phyloP scores from a whole-genome alignment of 2,113 vertebrate genomes.

The Holacanthus passer region DNA sequence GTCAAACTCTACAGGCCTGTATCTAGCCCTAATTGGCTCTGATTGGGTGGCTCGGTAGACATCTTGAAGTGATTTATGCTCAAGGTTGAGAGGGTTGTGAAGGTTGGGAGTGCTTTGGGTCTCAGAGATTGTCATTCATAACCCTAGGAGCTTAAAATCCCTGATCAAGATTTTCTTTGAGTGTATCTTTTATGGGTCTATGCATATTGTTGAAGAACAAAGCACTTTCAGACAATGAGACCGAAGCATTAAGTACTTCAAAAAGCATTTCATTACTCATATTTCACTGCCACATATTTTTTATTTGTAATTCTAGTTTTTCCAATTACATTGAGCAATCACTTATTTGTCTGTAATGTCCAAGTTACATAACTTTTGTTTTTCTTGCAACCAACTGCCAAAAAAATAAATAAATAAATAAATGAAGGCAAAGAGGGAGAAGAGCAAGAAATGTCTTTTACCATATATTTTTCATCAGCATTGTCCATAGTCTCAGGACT shows the following conservation, averaged over 20 bases:
- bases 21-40: slow-evolving; percentile 69
- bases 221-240: neutral
- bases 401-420: neutral
- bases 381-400: neutral
- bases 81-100: slow-evolving; percentile 60
- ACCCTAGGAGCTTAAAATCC: slow-evolving; percentile 50
- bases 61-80: slow-evolving; percentile 81
- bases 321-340: slow-evolving; percentile 16
- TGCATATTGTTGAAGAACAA: slow-evolving; percentile 43
- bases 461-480: neutral
- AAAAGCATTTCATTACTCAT: slow-evolving; percentile 18
- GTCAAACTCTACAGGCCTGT: slow-evolving; percentile 57
- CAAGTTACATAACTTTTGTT: slow-evolving; percentile 7
- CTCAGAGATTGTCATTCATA: slow-evolving; percentile 34
- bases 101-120: slow-evolving; percentile 47
- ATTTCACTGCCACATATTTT: neutral
- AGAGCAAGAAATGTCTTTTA: neutral
- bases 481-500: neutral
- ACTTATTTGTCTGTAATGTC: neutral
- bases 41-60: slow-evolving; percentile 69
- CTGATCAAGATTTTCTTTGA: slow-evolving; percentile 25
- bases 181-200: slow-evolving; percentile 14
- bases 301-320: neutral
- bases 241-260: slow-evolving; percentile 25
- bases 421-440: neutral